phyloP scores from a whole-genome alignment of 2,113 vertebrate genomes.

The Triplophysa tibetana region DNA sequence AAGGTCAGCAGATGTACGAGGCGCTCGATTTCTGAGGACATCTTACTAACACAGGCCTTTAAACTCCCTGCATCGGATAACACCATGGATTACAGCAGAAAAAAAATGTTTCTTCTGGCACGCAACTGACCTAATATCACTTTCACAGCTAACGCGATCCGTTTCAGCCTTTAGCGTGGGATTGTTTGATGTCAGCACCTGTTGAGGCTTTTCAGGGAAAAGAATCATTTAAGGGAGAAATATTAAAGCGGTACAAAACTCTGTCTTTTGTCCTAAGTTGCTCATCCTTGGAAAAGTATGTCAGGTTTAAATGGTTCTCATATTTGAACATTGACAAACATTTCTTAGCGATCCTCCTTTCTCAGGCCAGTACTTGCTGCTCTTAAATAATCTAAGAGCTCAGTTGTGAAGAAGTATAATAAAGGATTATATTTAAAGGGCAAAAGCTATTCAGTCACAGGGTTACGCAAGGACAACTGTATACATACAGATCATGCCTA shows the following conservation, averaged over 20 bases:
- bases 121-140: conserved; percentile 14
- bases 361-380: neutral
- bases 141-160: conserved; percentile 33
- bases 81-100: conserved; percentile 30
- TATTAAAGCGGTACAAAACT: conserved; percentile 19
- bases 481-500: neutral
- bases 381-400: neutral
- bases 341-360: neutral
- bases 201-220: conserved; percentile 35
- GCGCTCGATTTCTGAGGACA: conserved; percentile 14
- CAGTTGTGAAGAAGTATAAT: neutral
- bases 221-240: conserved; percentile 16
- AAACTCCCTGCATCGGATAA: conserved; percentile 29
- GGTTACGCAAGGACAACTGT: neutral
- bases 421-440: neutral
- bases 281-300: conserved; percentile 14
- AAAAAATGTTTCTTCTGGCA: conserved; percentile 24
- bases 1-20: conserved; percentile 24
- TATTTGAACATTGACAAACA: neutral
- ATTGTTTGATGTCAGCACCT: conserved; percentile 52
- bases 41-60: conserved; percentile 12
- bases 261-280: neutral
- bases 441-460: neutral
- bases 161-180: conserved; percentile 20
- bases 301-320: conserved; percentile 19